phyloP scores from a whole-genome alignment of 2,797 vertebrate genomes.

The Ctenochaetus hawaiiensis region DNA sequence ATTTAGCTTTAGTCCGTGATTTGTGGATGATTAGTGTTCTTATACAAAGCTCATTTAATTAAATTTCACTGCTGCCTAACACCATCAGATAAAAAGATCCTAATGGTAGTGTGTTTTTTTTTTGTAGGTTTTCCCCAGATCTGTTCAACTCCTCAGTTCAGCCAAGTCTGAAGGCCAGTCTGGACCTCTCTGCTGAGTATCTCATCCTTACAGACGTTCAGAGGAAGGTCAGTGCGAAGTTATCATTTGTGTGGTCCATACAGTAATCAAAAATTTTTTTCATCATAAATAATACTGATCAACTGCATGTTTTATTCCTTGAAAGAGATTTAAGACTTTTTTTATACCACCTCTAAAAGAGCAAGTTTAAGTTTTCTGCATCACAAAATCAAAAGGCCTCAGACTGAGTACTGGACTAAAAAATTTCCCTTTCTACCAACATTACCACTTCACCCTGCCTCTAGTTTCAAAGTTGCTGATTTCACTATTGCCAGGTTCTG shows the following conservation, averaged over 20 bases:
- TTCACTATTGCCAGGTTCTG: conserved; percentile 87
- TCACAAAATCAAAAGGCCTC: not conserved
- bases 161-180: conserved; percentile 94
- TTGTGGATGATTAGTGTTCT: conserved; percentile 4
- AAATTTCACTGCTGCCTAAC: not conserved
- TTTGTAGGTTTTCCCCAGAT: conserved; percentile 93
- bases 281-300: not conserved
- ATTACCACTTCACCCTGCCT: not conserved
- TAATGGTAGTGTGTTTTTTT: not conserved
- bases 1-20: not conserved
- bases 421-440: not conserved
- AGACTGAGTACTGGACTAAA: not conserved
- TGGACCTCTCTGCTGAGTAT: conserved; percentile 96
- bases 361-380: too few species aligned
- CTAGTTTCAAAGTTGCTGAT: not conserved
- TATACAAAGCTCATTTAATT: not conserved
- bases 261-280: not conserved
- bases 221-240: conserved; percentile 89
- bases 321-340: not conserved
- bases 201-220: conserved; percentile 97
- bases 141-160: conserved; percentile 90
- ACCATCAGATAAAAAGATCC: not conserved
- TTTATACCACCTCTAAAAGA: too few species aligned
- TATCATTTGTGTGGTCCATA: not conserved
- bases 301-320: not conserved